Conservation (phyloP, 2,113 vertebrate genomes). For the Lagenorhynchus albirostris region DNA sequence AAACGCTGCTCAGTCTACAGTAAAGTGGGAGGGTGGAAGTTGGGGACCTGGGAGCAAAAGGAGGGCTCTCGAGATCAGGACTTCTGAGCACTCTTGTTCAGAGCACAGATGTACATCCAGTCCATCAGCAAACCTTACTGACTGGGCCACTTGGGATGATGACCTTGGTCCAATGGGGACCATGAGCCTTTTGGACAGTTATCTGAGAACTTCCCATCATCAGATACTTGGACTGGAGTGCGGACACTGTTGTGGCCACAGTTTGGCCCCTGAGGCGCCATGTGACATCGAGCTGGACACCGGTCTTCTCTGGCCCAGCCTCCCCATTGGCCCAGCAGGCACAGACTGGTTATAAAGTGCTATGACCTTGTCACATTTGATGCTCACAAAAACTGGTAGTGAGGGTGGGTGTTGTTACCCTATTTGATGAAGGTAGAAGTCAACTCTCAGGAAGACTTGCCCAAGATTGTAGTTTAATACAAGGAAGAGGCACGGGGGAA, state of each 20-base stretch:
- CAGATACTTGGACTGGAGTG: background rate
- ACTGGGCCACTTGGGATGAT: too few relatives aligned
- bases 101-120: background rate
- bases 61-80: background rate
- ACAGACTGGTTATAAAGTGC: background rate
- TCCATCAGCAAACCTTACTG: rapidly evolving
- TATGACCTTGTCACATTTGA: background rate
- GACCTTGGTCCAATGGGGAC: background rate
- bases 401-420: too few relatives aligned
- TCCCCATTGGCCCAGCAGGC: background rate
- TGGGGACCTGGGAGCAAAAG: background rate
- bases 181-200: background rate
- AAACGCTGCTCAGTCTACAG: background rate
- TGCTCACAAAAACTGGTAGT: background rate
- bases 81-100: background rate
- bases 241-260: background rate
- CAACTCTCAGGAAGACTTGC: background rate
- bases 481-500: background rate
- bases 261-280: too few relatives aligned
- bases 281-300: background rate
- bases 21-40: background rate
- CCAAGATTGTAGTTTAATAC: background rate
- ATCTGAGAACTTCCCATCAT: background rate
- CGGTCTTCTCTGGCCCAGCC: too few relatives aligned
- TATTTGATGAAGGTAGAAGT: background rate